Evolutionary conservation across 1,140 invertebrate genomes (phyloP), one percentile per base, ranked within the genome.

Genomic region (fruit fly (Drosophila melanogaster)): DNA sequence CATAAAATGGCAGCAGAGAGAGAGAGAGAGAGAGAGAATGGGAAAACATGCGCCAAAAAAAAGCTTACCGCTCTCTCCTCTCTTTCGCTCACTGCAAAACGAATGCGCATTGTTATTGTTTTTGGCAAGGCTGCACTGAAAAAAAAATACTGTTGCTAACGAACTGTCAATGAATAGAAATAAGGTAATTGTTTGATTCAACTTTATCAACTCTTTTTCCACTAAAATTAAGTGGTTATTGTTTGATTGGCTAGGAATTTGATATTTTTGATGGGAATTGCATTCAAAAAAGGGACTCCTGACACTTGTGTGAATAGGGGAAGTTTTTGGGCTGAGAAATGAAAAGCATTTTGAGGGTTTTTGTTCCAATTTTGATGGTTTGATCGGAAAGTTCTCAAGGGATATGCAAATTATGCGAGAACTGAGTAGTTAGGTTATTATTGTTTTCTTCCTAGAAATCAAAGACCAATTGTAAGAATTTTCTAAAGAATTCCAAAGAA

Each of bases 41-140:
- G 41, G 56, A 49, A 64, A 35, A 49, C 50, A 59, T 49, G 51
- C 54, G 40, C n/a, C 40, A 22, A 15, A n/a, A 6, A 51, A 84
- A 77, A 81, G 74, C 70, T 83, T 59, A 49, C 38, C 57, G 55
- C 50, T 62, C 37, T 55, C 40, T 40, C 62, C 38, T 49, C 33
- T 56, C 4, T 58, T 37, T 38, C 30, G 44, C 35, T 17, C 41
- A 58, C 79, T 83, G 75, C 75, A 83, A 83, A 83, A 79, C 81
- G 54, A 83, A 83, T 81, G 75, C 79, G 75, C 71, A 78, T 81
- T 83, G 57, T 81, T 73, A 62, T 72, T 60, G 40, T 81, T 75
- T 55, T 62, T 43, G 41, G 37, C 30, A 51, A 35, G 43, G 22
- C 37, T 43, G 5, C 30, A 59, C 46, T 47, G 46, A 10, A 26